Conservation (phyloP, 64 coral and sea anemone genomes). For the Stichodactyla mertensii region DNA sequence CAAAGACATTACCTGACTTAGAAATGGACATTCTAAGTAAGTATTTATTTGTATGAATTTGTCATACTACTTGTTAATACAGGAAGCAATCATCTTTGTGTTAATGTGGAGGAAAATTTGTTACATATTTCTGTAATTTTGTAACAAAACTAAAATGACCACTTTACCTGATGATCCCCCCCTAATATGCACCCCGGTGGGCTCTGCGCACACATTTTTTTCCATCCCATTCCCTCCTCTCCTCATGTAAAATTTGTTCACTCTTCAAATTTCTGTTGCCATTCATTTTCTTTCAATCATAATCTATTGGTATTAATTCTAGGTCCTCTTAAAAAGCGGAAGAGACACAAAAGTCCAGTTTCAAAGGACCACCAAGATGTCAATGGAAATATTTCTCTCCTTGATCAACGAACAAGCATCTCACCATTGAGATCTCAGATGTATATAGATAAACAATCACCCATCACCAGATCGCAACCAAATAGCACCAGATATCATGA, state of each 20-base stretch:
- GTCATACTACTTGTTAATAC: neutral
- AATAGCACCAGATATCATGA: neutral
- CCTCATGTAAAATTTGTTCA: no score
- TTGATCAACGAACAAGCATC: neutral
- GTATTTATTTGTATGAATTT: neutral
- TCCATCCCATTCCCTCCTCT: no score
- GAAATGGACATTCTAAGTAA: neutral
- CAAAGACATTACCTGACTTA: neutral
- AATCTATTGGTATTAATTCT: neutral
- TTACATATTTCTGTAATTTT: no score
- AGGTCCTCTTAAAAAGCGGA: conserved; percentile 41
- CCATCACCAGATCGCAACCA: neutral
- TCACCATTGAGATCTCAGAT: neutral
- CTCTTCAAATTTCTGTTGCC: no score
- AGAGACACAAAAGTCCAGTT: conserved; percentile 10
- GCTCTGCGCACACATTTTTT: no score
- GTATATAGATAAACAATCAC: neutral
- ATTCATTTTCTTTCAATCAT: neutral
- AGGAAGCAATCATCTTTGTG: no score
- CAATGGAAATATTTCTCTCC: neutral
- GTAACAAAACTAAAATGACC: no score
- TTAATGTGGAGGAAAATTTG: no score
- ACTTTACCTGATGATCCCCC: no score
- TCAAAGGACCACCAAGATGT: neutral
- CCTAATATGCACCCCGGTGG: no score